A percentile compares a stretch with the other conserved stretches of the same genome.
Evolutionary conservation across 1,140 invertebrate genomes (phyloP).

Genomic region (Trachymyrmex cornetzi): DNA sequence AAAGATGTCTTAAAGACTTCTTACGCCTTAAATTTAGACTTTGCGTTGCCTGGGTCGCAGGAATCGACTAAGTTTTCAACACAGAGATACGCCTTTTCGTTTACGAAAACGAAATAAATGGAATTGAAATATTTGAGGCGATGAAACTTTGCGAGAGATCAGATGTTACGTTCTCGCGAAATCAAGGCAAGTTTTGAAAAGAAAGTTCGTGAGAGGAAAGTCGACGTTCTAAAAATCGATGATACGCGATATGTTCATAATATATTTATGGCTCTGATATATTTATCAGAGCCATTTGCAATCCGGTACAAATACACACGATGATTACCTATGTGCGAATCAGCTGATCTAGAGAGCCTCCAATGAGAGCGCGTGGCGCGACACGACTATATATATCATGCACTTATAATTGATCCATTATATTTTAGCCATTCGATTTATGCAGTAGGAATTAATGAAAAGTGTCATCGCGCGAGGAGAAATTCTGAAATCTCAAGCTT

Average conservation of each 20-base stretch:
- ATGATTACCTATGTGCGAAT: neutral
- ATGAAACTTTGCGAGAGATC: neutral
- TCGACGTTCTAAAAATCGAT: neutral
- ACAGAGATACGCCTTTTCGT: neutral
- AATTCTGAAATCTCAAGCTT: neutral
- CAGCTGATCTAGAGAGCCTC: conserved; percentile 23
- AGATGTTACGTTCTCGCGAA: neutral
- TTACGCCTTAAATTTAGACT: too few relatives aligned
- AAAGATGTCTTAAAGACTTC: too few relatives aligned
- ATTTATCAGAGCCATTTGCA: neutral
- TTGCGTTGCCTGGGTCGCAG: too few relatives aligned
- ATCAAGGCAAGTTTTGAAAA: neutral
- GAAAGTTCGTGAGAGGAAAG: neutral
- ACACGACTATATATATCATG: too few relatives aligned
- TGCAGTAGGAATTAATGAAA: neutral
- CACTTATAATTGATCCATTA: too few relatives aligned
- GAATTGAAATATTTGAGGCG: neutral
- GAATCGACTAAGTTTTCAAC: neutral
- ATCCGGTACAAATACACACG: neutral
- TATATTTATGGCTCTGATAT: too few relatives aligned
- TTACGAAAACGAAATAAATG: neutral
- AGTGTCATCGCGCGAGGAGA: neutral
- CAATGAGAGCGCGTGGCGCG: too few relatives aligned
- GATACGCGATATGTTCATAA: too few relatives aligned
- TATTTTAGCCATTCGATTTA: neutral